Percentiles rank a stretch among this genome's conserved stretches.
phyloP scores from a whole-genome alignment of 2,113 vertebrate genomes.

The Centropus unirufus region DNA sequence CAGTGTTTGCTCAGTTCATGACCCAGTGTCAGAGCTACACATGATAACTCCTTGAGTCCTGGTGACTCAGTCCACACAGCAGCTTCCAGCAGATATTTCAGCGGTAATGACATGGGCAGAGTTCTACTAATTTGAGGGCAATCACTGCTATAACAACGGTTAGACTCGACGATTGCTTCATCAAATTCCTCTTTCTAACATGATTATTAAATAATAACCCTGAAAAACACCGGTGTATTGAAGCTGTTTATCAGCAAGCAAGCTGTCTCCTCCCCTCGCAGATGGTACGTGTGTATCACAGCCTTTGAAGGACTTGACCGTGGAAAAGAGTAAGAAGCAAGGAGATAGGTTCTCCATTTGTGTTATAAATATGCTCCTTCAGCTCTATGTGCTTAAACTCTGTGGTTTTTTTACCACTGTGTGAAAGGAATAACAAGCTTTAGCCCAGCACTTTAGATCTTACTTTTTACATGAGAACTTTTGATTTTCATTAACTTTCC shows the following conservation, averaged over 20 bases:
- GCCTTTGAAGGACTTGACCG: background rate
- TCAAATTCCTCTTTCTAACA: background rate
- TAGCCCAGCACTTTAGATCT: background rate
- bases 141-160: slow-evolving; percentile 16
- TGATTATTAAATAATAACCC: background rate
- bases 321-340: background rate
- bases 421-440: background rate
- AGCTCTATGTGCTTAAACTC: background rate
- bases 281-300: accelerated
- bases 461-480: background rate
- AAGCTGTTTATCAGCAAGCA: background rate
- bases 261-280: background rate
- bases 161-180: background rate
- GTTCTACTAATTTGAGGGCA: slow-evolving; percentile 37
- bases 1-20: background rate
- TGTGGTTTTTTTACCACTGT: background rate
- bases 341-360: background rate
- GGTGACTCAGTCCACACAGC: slow-evolving; percentile 40
- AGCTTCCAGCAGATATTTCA: slow-evolving; percentile 39
- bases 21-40: slow-evolving; percentile 37
- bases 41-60: background rate
- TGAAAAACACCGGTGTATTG: background rate
- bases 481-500: background rate
- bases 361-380: background rate
- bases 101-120: slow-evolving; percentile 8